Base-by-base conservation (phyloP, 2,888 invertebrate species). In the Julus scandinavius region DNA sequence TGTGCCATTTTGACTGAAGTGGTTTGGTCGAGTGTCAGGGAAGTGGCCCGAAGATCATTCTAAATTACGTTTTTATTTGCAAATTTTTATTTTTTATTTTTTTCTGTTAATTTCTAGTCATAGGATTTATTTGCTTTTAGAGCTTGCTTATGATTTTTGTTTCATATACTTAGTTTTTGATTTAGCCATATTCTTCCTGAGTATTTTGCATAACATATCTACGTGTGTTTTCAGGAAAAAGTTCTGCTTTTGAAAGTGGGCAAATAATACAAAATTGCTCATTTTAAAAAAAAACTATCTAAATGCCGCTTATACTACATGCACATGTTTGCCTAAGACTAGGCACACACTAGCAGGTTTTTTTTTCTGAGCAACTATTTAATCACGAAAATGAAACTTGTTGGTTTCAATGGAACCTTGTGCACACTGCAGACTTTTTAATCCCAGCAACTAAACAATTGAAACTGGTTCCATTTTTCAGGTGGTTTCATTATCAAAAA, bases 11-110 rank as follows among this genome's bases (percentile, higher is more conserved):
- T 54, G 86, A 85, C 49, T 54, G 86, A 20, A 85, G 86, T 54
- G 50, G 29, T 85, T 85, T 54, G 86, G 49, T 85, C 50, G 63
- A 63, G 54, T 87, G 87, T 87, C 87, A 87, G 87, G 87, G 87
- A 87, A 87, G 87, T 87, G 58, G 63, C 87, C 54, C 54, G 86
- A 85, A 85, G 86, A 85, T 45, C 20, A 20, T 54, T 85, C 50
- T 50, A 54, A 50, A 49, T 85, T 85, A 85, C 40, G 1, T 87
- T 54, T 87, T 87, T 41, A 15, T 58, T 41, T 58, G 20, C 29
- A 29, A 11, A 29, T 54, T 41, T 58, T 87, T 58, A 5, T 50
- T 7, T 87, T 86, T 63, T 88, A 63, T 89, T 45, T 89, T 20
- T 20, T 29, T 88, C 38, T 88, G 50, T 89, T 50, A 20, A 45